These are phyloP conservation scores for Drosophila colorata DNA, from an alignment of 2,888 invertebrate species.

Conservation along the genomic window DNA sequence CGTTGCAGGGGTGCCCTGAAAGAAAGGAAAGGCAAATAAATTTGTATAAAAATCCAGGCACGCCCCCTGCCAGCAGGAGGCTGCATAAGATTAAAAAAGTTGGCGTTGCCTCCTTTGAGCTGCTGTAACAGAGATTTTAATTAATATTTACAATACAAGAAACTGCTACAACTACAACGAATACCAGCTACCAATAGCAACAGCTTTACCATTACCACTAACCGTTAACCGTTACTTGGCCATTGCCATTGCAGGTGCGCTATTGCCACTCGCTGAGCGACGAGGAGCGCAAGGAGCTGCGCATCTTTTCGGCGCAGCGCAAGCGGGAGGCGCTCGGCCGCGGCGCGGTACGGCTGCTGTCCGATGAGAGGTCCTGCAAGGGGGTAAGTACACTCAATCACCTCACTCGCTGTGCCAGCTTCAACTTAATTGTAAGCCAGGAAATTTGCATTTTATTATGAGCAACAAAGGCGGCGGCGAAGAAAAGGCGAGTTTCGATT, in stretches of 20 bases:
- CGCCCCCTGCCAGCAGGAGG: conserved; percentile 6
- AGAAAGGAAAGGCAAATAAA: conserved; percentile 24
- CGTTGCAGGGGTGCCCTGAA: not conserved
- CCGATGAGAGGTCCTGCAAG: conserved; percentile 90
- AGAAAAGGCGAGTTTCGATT: conserved; percentile 70
- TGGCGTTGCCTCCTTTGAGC: conserved; percentile 43
- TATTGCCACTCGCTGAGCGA: conserved; percentile 97
- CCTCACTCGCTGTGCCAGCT: not conserved
- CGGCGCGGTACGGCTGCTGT: conserved; percentile 94
- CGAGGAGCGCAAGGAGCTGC: conserved; percentile 96
- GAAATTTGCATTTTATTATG: conserved; percentile 78
- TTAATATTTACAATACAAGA: conserved; percentile 76
- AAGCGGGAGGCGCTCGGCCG: conserved; percentile 97
- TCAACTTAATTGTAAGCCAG: conserved; percentile 62
- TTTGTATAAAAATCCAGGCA: conserved; percentile 52
- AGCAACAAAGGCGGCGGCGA: conserved; percentile 40
- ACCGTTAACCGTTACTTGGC: conserved; percentile 16
- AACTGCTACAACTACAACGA: conserved; percentile 25
- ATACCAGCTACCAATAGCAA: conserved; percentile 1
- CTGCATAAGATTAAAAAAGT: conserved; percentile 78
- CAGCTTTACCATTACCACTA: conserved; percentile 5
- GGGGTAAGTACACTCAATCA: conserved; percentile 88
- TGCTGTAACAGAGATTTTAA: conserved; percentile 71
- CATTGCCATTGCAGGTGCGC: conserved; percentile 88
- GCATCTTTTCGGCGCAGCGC: conserved; percentile 96